Base-by-base conservation (phyloP, 2,888 invertebrate species). In the Cephus runcator region DNA sequence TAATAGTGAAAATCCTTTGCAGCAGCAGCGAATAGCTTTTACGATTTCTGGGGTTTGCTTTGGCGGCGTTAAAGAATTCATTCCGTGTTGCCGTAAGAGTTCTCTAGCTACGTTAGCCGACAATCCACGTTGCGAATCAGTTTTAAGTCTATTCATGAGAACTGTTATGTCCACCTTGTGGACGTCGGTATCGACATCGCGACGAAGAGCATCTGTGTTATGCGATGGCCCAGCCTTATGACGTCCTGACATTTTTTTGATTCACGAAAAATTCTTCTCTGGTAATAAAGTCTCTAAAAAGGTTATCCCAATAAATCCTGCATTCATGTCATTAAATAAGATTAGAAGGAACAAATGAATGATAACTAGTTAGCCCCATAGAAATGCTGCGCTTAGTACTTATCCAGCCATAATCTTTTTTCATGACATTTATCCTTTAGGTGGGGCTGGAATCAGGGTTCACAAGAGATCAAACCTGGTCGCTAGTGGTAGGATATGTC, bases 61-160 rank as follows among this genome's bases (percentile, higher is more conserved):
- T 0, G 95, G 94, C 2, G 96, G 96, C 0, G 96, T 96, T 56
- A 96, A 92, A 6, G 94, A 93, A 88, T 96, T 96, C 11, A 93
- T 93, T 1, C 96, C 96, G 82, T 95, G 93, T 85, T 94, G 93
- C 69, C 92, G 91, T 4, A 95, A 90, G 3, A 94, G 91, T 77
- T 93, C 92, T 30, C 92, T 92, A 0, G 95, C 96, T 86, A 92
- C 93, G 4, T 88, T 88, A 75, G 92, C 92, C 0, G 94, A 93
- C 81, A 96, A 90, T 35, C 96, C 96, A 1, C 73, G 73, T 34
- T 12, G 73, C 30, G 77, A 76, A 80, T 88, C 77, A 23, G 83
- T 83, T n/a, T 78, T 73, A 36, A 85, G 76, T 35, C 81, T 82
- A 35, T 77, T 74, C 12, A 88, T 77, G 75, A 87, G 81, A 76